Conservation (phyloP, 2,888 invertebrate genomes). For the Reticulitermes lucifugus region DNA sequence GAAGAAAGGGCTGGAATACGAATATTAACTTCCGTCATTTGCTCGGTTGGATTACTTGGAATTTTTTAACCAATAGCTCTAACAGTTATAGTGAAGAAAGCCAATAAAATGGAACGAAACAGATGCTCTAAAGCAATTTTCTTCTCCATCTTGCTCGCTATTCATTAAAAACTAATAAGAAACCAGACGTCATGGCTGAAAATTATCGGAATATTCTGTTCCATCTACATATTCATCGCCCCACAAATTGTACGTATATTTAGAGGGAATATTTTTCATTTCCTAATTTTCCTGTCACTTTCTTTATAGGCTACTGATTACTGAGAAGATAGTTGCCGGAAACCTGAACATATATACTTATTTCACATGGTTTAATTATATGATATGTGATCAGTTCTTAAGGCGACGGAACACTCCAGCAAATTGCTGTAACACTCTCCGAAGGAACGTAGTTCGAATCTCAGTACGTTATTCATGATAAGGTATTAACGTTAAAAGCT, state of each 20-base stretch:
- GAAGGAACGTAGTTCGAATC: too few species aligned
- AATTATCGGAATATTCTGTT: neutral
- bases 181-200: neutral
- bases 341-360: too few species aligned
- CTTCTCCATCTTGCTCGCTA: neutral
- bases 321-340: neutral
- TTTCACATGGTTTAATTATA: too few species aligned
- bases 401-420: too few species aligned
- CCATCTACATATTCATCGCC: slow-evolving; percentile 18
- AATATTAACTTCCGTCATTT: neutral
- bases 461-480: too few species aligned
- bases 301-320: neutral
- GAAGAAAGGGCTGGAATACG: neutral
- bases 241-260: slow-evolving; percentile 21
- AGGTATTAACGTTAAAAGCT: too few species aligned
- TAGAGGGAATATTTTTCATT: neutral
- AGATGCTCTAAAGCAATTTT: slow-evolving; percentile 12
- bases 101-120: neutral
- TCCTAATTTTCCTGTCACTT: slow-evolving; percentile 2
- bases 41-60: neutral
- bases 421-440: too few species aligned
- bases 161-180: slow-evolving; percentile 22
- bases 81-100: neutral
- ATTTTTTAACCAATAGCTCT: slow-evolving; percentile 6
- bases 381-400: too few species aligned